phyloP scores from a whole-genome alignment of 2,888 invertebrate species.

The Trypoxylon attenuatum region DNA sequence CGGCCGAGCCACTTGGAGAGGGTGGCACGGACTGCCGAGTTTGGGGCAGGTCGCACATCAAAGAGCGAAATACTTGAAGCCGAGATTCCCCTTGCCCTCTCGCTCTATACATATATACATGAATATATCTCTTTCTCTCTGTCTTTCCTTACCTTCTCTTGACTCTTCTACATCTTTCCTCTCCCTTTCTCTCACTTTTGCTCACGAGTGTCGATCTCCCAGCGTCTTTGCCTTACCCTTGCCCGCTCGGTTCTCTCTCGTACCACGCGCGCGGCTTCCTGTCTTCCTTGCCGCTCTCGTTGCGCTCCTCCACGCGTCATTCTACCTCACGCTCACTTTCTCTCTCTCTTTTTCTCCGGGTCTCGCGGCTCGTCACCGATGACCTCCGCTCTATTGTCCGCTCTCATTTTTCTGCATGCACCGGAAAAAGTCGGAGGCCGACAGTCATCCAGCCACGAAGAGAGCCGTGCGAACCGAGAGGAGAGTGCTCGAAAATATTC shows the following conservation, averaged over 20 bases:
- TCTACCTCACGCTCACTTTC: neutral
- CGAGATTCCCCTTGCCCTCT: slow-evolving; percentile 61
- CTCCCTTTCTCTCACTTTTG: neutral
- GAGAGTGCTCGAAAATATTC: neutral
- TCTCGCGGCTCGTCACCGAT: slow-evolving; percentile 53
- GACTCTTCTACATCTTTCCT: neutral
- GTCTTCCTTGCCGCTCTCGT: slow-evolving; percentile 2
- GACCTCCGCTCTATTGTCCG: slow-evolving; percentile 70
- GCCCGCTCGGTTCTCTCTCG: neutral
- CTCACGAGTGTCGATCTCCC: neutral
- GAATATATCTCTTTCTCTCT: slow-evolving; percentile 7
- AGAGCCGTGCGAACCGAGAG: neutral
- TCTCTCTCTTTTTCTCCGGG: neutral
- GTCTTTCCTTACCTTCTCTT: neutral
- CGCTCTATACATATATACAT: slow-evolving; percentile 18
- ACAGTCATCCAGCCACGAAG: slow-evolving; percentile 28
- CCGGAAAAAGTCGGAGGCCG: slow-evolving; percentile 57
- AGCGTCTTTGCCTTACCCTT: neutral
- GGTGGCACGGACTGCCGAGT: slow-evolving; percentile 59
- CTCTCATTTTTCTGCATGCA: slow-evolving; percentile 55
- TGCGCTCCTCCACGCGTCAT: neutral
- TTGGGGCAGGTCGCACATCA: slow-evolving; percentile 70
- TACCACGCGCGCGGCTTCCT: neutral
- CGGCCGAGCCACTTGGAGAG: slow-evolving; percentile 53
- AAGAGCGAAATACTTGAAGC: slow-evolving; percentile 72